Conservation (phyloP, 64 coral and sea anemone species). For the Actinia equina region DNA sequence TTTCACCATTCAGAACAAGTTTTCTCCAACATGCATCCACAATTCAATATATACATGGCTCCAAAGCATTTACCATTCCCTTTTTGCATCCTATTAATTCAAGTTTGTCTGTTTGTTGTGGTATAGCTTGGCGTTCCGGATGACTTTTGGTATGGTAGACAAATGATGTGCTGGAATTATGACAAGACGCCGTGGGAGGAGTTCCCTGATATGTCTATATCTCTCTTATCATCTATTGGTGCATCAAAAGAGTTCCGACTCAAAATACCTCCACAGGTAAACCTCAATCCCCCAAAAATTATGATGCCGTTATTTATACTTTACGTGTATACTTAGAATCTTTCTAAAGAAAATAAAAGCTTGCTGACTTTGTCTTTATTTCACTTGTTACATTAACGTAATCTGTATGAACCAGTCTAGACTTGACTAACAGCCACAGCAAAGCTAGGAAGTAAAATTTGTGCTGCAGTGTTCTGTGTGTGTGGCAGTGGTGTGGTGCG, state of each 20-base stretch:
- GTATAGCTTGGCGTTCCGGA: constrained; percentile 88
- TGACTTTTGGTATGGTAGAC: constrained; percentile 96
- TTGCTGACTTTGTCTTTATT: not conserved
- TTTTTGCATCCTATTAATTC: not conserved
- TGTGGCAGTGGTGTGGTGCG: no score
- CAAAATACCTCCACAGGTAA: constrained; percentile 95
- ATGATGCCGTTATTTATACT: not conserved
- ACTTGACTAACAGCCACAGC: no score
- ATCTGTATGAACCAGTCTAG: no score
- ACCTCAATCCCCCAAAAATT: no score
- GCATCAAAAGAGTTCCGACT: constrained; percentile 91
- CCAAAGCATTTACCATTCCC: no score
- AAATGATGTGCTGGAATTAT: constrained; percentile 99
- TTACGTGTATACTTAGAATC: not conserved
- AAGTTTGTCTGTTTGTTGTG: not conserved
- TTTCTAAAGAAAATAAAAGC: not conserved
- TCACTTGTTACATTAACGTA: no score
- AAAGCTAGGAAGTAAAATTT: no score
- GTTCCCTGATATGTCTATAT: constrained; percentile 98
- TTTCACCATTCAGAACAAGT: no score
- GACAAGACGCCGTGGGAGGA: constrained; percentile 98
- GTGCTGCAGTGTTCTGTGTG: no score
- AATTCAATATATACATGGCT: no score
- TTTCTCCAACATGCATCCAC: no score
- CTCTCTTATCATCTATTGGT: constrained; percentile 78